These are phyloP conservation scores for Salpingus planirostris DNA, from an alignment of 2,888 invertebrate species.

Conservation along the genomic window DNA sequence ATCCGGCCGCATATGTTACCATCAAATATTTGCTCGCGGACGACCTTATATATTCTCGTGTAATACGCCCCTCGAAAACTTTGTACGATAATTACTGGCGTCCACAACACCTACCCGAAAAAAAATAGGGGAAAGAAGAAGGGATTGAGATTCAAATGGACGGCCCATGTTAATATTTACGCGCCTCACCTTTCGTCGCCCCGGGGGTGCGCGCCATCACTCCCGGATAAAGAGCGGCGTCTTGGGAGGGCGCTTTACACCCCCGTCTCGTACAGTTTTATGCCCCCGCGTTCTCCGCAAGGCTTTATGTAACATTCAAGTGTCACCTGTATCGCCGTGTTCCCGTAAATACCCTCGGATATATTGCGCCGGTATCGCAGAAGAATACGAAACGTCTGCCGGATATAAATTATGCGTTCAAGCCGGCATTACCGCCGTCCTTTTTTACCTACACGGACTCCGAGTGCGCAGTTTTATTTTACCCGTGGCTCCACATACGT, in stretches of 20 bases:
- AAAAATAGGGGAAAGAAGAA: too few relatives aligned
- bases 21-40: too few relatives aligned
- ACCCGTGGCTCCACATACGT: too few relatives aligned
- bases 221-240: constrained; percentile 1
- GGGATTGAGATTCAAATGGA: too few relatives aligned
- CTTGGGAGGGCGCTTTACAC: constrained; percentile 8
- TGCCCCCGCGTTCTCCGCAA: constrained; percentile 8
- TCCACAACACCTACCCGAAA: too few relatives aligned
- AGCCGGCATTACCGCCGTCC: constrained; percentile 22
- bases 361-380: constrained; percentile 17
- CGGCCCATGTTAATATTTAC: too few relatives aligned
- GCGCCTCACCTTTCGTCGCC: neutral
- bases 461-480: constrained; percentile 13
- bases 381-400: constrained; percentile 19
- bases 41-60: too few relatives aligned
- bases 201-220: constrained; percentile 3
- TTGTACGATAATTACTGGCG: too few relatives aligned
- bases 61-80: too few relatives aligned
- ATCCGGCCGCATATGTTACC: constrained; percentile 12
- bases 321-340: constrained; percentile 20
- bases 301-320: constrained; percentile 21
- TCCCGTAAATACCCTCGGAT: constrained; percentile 21
- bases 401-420: constrained; percentile 24
- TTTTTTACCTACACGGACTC: constrained; percentile 18
- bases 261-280: constrained; percentile 9